Evolutionary conservation across 1,140 invertebrate species (phyloP).

Genomic region (Pemphigus obesinymphae): DNA sequence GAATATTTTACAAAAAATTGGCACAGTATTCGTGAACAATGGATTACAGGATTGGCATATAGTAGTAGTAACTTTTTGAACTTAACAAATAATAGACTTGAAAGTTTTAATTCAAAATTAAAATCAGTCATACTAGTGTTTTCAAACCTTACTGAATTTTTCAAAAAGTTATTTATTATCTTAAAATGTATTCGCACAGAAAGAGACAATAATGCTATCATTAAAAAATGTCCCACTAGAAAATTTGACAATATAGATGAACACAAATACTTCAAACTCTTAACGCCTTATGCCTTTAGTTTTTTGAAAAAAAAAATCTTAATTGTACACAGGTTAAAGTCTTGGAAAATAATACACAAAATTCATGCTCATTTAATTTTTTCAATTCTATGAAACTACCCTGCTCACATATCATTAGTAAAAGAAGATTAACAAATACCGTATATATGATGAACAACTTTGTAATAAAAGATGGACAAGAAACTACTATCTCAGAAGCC

Average conservation of each 20-base stretch:
- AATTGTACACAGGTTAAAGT: neutral
- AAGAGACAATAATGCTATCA: neutral
- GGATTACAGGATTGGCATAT: neutral
- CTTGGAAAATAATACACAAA: neutral
- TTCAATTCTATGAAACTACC: neutral
- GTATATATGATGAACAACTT: neutral
- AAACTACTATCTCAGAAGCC: neutral
- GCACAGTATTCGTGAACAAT: neutral
- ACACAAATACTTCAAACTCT: neutral
- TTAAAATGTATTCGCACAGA: neutral
- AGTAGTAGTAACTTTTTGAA: too few species aligned
- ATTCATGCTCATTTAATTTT: neutral
- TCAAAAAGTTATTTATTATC: neutral
- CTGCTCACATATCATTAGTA: neutral
- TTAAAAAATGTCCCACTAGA: neutral
- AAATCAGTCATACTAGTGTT: neutral
- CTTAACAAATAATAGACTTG: too few species aligned
- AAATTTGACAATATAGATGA: neutral
- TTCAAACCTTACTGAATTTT: neutral
- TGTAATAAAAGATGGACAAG: neutral
- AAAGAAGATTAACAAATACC: neutral
- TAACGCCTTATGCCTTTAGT: neutral
- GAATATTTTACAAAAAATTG: neutral
- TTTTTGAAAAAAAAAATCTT: neutral
- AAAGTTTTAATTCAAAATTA: too few species aligned